A percentile compares a stretch with the other conserved stretches of the same genome.
Evolutionary conservation across 2,888 invertebrate genomes (phyloP).

Genomic region (Fissipunctia ypsillon): DNA sequence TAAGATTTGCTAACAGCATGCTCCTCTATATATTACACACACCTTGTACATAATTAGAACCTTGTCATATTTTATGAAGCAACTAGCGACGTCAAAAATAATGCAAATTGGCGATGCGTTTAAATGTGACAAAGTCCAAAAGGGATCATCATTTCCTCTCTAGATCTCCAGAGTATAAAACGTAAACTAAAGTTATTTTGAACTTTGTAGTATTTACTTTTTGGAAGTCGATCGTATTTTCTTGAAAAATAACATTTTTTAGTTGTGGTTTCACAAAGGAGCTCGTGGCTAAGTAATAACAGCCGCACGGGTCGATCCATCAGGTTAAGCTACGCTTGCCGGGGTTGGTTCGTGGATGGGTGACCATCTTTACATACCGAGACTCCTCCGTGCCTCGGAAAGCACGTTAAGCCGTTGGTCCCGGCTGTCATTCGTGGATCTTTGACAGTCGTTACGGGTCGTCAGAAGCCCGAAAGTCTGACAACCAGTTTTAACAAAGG

Average conservation of each 20-base stretch:
- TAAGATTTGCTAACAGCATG: conserved; percentile 88
- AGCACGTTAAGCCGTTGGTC: no score
- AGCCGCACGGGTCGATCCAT: no score
- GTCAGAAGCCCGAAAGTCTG: no score
- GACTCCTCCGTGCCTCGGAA: no score
- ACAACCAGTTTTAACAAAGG: no score
- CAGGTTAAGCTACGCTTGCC: no score
- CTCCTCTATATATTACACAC: conserved; percentile 15
- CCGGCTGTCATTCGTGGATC: no score
- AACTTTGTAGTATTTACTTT: not conserved
- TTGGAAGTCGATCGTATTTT: not conserved
- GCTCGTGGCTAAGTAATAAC: no score
- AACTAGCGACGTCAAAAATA: not conserved
- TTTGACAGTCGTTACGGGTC: no score
- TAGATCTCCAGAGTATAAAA: not conserved
- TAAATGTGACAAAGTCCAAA: conserved; percentile 9
- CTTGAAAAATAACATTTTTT: not conserved
- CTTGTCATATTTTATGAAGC: conserved; percentile 3
- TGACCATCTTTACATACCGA: no score
- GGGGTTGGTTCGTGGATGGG: no score
- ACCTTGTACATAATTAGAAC: not conserved
- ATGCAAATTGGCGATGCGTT: not conserved
- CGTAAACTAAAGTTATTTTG: not conserved
- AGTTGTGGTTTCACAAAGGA: not conserved
- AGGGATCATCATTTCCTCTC: not conserved